Percentiles rank a stretch among this genome's conserved stretches.
These are phyloP conservation scores for Carposina sasakii DNA, from an alignment of 1,140 invertebrate species.

Conservation along the genomic window DNA sequence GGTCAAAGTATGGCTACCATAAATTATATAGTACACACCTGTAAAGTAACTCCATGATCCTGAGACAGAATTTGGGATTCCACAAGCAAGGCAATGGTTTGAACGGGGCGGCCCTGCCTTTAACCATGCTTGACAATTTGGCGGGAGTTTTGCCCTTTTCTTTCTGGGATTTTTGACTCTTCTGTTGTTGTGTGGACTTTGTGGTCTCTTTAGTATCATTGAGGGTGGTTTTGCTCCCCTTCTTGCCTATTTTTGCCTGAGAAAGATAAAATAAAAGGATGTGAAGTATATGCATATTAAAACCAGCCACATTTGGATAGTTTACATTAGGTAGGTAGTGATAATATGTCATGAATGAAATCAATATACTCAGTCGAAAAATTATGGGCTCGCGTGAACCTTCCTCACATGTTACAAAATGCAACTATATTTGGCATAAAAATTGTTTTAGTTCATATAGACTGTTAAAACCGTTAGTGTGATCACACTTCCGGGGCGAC, in stretches of 20 bases:
- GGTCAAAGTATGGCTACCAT: too few relatives aligned
- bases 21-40: constrained; percentile 27
- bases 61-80: constrained; percentile 41
- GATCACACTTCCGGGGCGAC: too few relatives aligned
- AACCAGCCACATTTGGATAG: neutral
- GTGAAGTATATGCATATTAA: neutral
- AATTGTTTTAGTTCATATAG: too few relatives aligned
- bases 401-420: too few relatives aligned
- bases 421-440: too few relatives aligned
- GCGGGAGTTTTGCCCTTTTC: constrained; percentile 34
- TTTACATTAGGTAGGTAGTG: neutral
- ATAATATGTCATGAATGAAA: neutral
- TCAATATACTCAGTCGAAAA: neutral
- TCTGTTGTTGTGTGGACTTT: constrained; percentile 42
- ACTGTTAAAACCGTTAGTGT: too few relatives aligned
- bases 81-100: constrained; percentile 53
- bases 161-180: constrained; percentile 43
- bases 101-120: constrained; percentile 51
- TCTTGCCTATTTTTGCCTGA: constrained; percentile 44
- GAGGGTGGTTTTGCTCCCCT: constrained; percentile 34
- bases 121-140: constrained; percentile 40
- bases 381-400: too few relatives aligned
- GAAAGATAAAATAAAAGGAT: constrained; percentile 12
- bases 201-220: constrained; percentile 42
- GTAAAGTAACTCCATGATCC: constrained; percentile 44